These are phyloP conservation scores for Sander vitreus DNA, from an alignment of 2,113 vertebrate genomes.

Conservation along the genomic window DNA sequence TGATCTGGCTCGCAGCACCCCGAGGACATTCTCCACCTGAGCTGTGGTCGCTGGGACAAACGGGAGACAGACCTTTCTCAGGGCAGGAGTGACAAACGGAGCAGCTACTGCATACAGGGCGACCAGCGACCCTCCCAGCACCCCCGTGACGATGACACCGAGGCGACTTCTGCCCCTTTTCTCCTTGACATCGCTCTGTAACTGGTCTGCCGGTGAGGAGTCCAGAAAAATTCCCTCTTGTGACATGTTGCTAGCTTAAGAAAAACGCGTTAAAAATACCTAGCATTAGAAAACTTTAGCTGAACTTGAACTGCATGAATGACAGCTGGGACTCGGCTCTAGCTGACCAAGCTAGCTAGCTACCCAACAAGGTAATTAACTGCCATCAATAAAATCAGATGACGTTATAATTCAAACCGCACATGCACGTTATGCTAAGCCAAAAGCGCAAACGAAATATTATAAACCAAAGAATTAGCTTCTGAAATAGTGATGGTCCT, in stretches of 20 bases:
- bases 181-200: fast-evolving
- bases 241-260: constrained; percentile 35
- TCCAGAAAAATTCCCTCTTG: neutral
- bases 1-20: constrained; percentile 79
- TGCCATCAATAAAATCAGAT: neutral
- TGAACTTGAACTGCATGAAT: constrained; percentile 9
- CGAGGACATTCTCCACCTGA: constrained; percentile 91
- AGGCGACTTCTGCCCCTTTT: constrained; percentile 63
- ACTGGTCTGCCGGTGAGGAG: neutral
- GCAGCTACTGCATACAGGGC: constrained; percentile 86
- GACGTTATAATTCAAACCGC: neutral
- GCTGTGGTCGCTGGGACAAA: constrained; percentile 92
- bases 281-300: neutral
- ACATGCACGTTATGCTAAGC: neutral
- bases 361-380: neutral
- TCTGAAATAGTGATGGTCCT: neutral
- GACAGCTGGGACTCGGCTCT: neutral
- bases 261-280: neutral
- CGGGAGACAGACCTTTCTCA: constrained; percentile 92
- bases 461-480: neutral
- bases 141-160: constrained; percentile 84
- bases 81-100: constrained; percentile 90
- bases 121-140: constrained; percentile 85
- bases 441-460: neutral
- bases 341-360: neutral